Conservation (phyloP, 2,888 invertebrate genomes). For the Andrena marginata region DNA sequence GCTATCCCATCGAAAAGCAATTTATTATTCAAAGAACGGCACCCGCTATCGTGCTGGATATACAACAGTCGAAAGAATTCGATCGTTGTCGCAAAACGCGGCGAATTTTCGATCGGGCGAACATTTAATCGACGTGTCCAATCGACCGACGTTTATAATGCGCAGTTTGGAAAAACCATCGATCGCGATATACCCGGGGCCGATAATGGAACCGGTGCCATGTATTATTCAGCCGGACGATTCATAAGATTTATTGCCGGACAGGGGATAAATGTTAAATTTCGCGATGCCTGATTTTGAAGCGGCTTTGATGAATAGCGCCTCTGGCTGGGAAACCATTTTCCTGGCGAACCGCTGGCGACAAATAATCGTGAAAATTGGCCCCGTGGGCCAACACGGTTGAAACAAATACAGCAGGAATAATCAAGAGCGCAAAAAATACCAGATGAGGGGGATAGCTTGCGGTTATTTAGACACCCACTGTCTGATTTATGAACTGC, state of each 20-base stretch:
- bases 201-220: slow-evolving; percentile 56
- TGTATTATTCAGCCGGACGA: slow-evolving; percentile 52
- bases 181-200: slow-evolving; percentile 46
- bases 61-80: slow-evolving; percentile 4
- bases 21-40: no score
- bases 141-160: slow-evolving; percentile 47
- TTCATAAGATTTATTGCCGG: slow-evolving; percentile 63
- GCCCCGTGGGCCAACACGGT: neutral
- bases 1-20: no score
- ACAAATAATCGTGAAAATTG: slow-evolving; percentile 56
- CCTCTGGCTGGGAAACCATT: slow-evolving; percentile 39
- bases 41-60: neutral
- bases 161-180: slow-evolving; percentile 50
- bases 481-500: neutral
- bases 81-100: slow-evolving; percentile 12
- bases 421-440: slow-evolving; percentile 17
- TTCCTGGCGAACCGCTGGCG: slow-evolving; percentile 18
- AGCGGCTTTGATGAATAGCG: slow-evolving; percentile 59
- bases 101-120: slow-evolving; percentile 11
- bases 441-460: neutral
- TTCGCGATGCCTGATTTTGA: slow-evolving; percentile 67
- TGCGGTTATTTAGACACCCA: neutral
- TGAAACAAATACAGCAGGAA: neutral
- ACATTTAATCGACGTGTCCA: slow-evolving; percentile 58
- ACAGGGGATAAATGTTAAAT: slow-evolving; percentile 70